Evolutionary conservation across 2,113 vertebrate genomes (phyloP).

Genomic region (Nyctereutes procyonoides): DNA sequence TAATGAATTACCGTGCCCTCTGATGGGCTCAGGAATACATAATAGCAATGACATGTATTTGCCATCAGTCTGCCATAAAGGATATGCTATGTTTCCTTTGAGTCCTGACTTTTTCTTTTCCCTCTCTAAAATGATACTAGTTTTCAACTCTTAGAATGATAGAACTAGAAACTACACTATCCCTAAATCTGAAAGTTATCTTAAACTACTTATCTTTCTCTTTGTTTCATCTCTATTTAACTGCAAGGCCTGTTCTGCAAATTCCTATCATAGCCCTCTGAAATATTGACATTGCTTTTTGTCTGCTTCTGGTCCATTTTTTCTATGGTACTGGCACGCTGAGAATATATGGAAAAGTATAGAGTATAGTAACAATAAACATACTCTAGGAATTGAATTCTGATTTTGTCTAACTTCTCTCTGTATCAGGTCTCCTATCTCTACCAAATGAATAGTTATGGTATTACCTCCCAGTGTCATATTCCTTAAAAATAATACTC

Average conservation of each 20-base stretch:
- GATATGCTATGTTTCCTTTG: background rate
- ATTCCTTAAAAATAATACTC: background rate
- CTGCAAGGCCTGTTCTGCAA: background rate
- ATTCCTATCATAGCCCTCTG: background rate
- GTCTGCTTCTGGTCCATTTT: background rate
- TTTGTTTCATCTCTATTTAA: background rate
- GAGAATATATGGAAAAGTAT: background rate
- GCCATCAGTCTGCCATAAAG: background rate
- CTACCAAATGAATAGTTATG: background rate
- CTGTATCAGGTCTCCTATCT: background rate
- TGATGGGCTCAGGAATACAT: background rate
- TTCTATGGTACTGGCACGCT: background rate
- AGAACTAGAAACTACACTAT: background rate
- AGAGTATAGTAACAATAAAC: background rate
- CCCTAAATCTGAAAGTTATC: background rate
- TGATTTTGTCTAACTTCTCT: background rate
- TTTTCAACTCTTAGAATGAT: background rate
- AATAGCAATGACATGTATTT: background rate
- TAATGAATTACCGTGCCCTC: background rate
- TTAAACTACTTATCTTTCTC: background rate
- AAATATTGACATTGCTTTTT: background rate
- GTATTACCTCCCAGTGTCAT: background rate
- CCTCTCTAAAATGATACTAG: background rate
- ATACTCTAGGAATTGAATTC: background rate
- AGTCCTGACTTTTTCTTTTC: background rate